These are phyloP conservation scores for Galago senegalensis DNA, from an alignment of 2,797 vertebrate genomes.

Conservation along the genomic window DNA sequence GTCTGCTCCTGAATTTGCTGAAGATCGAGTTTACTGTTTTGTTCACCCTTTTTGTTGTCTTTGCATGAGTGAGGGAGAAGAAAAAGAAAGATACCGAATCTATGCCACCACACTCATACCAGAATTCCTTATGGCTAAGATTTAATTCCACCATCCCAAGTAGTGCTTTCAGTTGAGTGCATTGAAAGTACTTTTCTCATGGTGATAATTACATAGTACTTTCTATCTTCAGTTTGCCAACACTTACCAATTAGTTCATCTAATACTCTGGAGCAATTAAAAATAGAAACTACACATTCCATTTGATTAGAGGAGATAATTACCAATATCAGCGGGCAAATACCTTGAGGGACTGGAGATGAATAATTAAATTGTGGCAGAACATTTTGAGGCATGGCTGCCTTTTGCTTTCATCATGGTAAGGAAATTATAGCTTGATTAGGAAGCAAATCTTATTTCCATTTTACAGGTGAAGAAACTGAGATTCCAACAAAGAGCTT, in stretches of 20 bases:
- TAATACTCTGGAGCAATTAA: constrained; percentile 47
- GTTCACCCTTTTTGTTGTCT: neutral
- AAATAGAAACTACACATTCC: constrained; percentile 58
- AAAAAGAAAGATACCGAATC: neutral
- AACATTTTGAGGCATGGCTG: constrained; percentile 14
- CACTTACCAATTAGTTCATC: constrained; percentile 53
- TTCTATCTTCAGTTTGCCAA: constrained; percentile 52
- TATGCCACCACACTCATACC: neutral
- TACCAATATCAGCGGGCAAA: constrained; percentile 41
- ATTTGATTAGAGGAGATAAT: constrained; percentile 68
- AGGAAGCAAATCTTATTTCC: constrained; percentile 35
- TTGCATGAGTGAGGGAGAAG: neutral
- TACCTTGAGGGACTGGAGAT: constrained; percentile 11
- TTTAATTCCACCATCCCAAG: neutral
- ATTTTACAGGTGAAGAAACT: constrained; percentile 25
- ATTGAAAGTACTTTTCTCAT: constrained; percentile 35
- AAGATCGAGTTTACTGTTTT: neutral
- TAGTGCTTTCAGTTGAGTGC: constrained; percentile 21
- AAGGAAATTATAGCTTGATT: constrained; percentile 47
- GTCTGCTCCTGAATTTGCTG: neutral
- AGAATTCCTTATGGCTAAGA: neutral
- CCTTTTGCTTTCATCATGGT: constrained; percentile 36
- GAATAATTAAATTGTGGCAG: constrained; percentile 46
- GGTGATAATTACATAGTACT: constrained; percentile 62
- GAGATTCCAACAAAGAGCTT: constrained; percentile 12